phyloP scores from a whole-genome alignment of 2,888 invertebrate genomes.

The Standfussiana lucernea region DNA sequence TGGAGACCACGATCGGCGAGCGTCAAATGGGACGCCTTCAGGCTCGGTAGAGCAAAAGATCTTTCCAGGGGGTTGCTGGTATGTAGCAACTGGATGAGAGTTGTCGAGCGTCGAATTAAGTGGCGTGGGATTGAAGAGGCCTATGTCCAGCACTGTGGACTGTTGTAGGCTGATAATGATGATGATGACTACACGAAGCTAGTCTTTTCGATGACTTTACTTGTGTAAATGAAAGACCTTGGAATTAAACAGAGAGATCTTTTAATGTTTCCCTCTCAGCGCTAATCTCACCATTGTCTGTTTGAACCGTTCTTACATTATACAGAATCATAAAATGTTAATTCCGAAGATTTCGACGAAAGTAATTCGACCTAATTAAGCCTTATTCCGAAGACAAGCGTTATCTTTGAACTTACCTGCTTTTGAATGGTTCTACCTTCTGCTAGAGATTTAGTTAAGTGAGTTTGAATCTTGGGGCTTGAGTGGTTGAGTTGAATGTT shows the following conservation, averaged over 20 bases:
- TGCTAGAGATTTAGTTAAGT: conserved; percentile 59
- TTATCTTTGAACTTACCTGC: conserved; percentile 90
- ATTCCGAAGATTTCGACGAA: conserved; percentile 68
- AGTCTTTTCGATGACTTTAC: background rate
- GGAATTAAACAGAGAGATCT: conserved; percentile 22
- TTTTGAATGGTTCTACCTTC: conserved; percentile 73
- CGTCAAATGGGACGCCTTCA: background rate
- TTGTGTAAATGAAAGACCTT: conserved; percentile 9
- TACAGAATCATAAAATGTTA: conserved; percentile 65
- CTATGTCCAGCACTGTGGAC: background rate
- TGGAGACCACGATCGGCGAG: too few relatives aligned
- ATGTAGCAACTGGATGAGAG: background rate
- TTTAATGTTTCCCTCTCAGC: background rate
- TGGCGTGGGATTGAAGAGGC: background rate
- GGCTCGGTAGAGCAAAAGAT: background rate
- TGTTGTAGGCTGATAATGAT: background rate
- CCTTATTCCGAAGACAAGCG: conserved; percentile 81
- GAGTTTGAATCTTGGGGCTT: conserved; percentile 52
- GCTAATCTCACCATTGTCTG: conserved; percentile 49
- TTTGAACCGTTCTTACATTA: conserved; percentile 49
- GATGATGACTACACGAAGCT: background rate
- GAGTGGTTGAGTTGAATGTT: conserved; percentile 60
- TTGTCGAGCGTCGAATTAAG: background rate
- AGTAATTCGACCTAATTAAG: conserved; percentile 86
- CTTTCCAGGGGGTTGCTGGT: background rate